Conservation (phyloP, 2,797 vertebrate species). For the Myripristis murdjan region DNA sequence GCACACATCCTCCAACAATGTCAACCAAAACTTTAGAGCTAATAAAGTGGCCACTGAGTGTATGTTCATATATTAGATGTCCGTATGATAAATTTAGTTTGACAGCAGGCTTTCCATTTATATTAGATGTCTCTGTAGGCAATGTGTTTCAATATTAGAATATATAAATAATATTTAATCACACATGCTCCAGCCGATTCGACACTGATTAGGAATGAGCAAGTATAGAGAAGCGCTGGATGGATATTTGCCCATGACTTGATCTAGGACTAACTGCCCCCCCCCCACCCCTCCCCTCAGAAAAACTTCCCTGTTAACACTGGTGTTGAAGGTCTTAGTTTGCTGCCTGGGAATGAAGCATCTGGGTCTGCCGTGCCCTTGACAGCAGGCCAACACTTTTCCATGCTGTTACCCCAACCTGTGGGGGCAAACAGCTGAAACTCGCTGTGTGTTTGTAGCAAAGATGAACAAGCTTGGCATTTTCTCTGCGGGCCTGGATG, state of each 20-base stretch:
- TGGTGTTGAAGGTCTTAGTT: slow-evolving; percentile 65
- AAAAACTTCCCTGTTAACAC: slow-evolving; percentile 45
- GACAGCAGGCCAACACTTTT: slow-evolving; percentile 58
- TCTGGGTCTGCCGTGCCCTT: slow-evolving; percentile 61
- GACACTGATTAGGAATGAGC: no score
- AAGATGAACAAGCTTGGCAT: slow-evolving; percentile 31
- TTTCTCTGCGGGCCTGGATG: slow-evolving; percentile 50
- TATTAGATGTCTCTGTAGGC: not conserved
- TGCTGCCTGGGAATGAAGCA: slow-evolving; percentile 81
- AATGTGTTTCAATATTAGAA: slow-evolving; percentile 10
- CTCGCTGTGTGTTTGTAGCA: slow-evolving; percentile 45
- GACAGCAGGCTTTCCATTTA: not conserved
- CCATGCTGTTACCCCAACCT: slow-evolving; percentile 33
- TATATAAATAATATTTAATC: no score
- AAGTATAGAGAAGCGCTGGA: no score
- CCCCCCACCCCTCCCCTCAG: no score
- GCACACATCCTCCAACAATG: no score
- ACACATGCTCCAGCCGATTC: no score
- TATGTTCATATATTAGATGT: no score
- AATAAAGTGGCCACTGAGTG: no score
- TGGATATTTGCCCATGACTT: slow-evolving; percentile 21
- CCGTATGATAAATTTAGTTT: no score
- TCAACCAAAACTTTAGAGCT: no score
- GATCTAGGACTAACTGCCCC: no score
- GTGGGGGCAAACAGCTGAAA: slow-evolving; percentile 34